Evolutionary conservation across 2,888 invertebrate genomes (phyloP), one percentile per base, ranked within the genome.

Genomic region (Urechis unicinctus): DNA sequence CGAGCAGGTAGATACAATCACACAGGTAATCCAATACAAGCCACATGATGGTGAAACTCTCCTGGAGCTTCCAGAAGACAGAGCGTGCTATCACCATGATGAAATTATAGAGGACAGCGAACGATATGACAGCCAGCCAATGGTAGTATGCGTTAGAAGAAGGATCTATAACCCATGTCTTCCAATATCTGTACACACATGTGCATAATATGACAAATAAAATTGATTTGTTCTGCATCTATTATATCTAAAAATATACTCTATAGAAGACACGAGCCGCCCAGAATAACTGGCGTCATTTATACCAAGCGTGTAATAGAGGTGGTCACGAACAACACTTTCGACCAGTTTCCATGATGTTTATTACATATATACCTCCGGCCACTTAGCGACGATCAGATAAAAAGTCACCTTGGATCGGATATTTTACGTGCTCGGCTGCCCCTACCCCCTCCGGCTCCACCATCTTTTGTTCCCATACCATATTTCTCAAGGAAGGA

Each of bases 61-160:
- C 22, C 80, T 87, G 91, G 67, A 95, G 82, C 75, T 94, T 89
- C 88, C 89, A 89, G 80, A 95, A 96, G 3, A 93, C 91, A 1
- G 89, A 86, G 54, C 95, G 84, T 17, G 91, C 91, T 68, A 94
- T 85, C 62, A 95, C 89, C 78, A 95, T 89, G 52, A 93, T 83
- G 67, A 91, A 81, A 78, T 96, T 96, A 83, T 96, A 96, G 52
- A 93, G 83, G 62, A 92, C 88, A 36, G 93, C 89, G 69, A 89
- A 69, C 1, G 91, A 89, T 48, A 95, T 89, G 58, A 94, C 81
- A 62, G 87, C 85, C 64, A 94, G 82, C 94, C 94, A 95, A 86
- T 91, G 83, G 65, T 93, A 93, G 80, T 91, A 89, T 53, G 85
- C 84, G 30, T 86, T 85, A 56, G 86, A 81, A 0, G 90, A 86